These are phyloP conservation scores for Fragum fragum DNA, from an alignment of 2,888 invertebrate genomes.

Conservation along the genomic window DNA sequence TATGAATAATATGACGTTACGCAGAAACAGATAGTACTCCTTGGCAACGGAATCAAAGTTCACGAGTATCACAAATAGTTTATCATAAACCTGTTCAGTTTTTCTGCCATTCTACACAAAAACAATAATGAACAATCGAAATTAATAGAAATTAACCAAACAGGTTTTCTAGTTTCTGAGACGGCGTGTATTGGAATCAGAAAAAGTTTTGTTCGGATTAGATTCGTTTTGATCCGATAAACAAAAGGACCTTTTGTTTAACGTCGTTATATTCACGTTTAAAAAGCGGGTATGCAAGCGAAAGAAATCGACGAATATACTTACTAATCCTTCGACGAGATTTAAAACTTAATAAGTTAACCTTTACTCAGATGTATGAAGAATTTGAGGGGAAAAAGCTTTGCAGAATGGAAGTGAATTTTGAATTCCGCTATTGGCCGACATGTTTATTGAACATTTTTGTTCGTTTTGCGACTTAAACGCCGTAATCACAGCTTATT, in stretches of 20 bases:
- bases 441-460: too few species aligned
- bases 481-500: too few species aligned
- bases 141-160: slow-evolving; percentile 5
- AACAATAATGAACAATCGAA: slow-evolving; percentile 8
- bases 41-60: slow-evolving; percentile 2
- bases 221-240: slow-evolving; percentile 22
- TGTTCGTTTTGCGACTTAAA: too few species aligned
- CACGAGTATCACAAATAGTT: slow-evolving; percentile 3
- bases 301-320: slow-evolving; percentile 15
- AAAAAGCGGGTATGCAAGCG: slow-evolving; percentile 37
- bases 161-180: slow-evolving; percentile 8
- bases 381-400: too few species aligned
- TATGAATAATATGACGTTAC: slow-evolving; percentile 36
- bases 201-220: slow-evolving; percentile 14
- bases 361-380: neutral
- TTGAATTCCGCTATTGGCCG: too few species aligned
- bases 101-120: slow-evolving; percentile 12
- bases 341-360: slow-evolving; percentile 25
- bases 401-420: too few species aligned
- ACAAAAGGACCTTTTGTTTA: slow-evolving; percentile 4
- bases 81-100: neutral
- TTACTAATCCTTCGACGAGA: slow-evolving; percentile 15
- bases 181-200: slow-evolving; percentile 24
- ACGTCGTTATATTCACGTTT: slow-evolving; percentile 44
- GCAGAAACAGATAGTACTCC: slow-evolving; percentile 36